Evolutionary conservation across 2,888 invertebrate species (phyloP).

Genomic region (Theretra japonica): DNA sequence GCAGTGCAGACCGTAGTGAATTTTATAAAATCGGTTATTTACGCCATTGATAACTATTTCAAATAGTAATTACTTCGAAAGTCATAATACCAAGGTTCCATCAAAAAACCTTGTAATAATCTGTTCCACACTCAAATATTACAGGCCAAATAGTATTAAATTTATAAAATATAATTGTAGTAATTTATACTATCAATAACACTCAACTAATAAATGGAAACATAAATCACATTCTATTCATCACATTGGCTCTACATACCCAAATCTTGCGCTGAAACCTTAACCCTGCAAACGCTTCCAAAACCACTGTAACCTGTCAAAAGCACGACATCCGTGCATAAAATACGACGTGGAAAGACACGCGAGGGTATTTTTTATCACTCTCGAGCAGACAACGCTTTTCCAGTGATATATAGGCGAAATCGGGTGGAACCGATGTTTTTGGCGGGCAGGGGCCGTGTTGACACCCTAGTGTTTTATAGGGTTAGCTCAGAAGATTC

Average conservation of each 20-base stretch:
- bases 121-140: too few relatives aligned
- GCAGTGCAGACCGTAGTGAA: too few relatives aligned
- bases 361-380: constrained; percentile 29
- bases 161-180: too few relatives aligned
- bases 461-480: constrained; percentile 31
- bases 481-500: constrained; percentile 28
- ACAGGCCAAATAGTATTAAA: too few relatives aligned
- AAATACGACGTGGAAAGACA: constrained; percentile 22
- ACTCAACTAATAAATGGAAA: too few relatives aligned
- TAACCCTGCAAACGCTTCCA: constrained; percentile 13
- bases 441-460: constrained; percentile 22
- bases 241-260: background rate
- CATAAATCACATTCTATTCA: background rate
- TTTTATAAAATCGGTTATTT: too few relatives aligned
- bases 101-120: too few relatives aligned
- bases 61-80: too few relatives aligned
- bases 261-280: background rate
- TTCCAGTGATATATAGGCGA: constrained; percentile 27
- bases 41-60: too few relatives aligned
- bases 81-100: too few relatives aligned
- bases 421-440: constrained; percentile 26
- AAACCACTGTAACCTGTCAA: constrained; percentile 12
- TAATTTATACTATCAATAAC: too few relatives aligned
- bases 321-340: constrained; percentile 9
- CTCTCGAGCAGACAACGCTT: constrained; percentile 23